These are phyloP conservation scores for Rambutsinella grinnellia DNA, from an alignment of 2,888 invertebrate species.

Conservation along the genomic window DNA sequence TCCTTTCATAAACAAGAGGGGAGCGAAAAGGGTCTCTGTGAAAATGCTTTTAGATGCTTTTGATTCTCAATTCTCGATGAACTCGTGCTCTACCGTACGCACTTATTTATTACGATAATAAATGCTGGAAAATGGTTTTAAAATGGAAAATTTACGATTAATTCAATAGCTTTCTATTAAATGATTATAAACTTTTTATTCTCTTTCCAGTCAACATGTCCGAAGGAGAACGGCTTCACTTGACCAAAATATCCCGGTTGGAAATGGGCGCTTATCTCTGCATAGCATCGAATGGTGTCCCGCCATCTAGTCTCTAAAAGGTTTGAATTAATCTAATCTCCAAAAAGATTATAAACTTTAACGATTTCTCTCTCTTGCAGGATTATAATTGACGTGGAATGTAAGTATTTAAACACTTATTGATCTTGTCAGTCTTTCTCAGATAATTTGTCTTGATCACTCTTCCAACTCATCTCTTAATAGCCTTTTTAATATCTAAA, in stretches of 20 bases:
- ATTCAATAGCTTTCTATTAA: slow-evolving; percentile 49
- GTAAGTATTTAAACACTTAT: slow-evolving; percentile 76
- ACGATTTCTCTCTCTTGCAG: slow-evolving; percentile 69
- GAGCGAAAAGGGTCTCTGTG: too few relatives aligned
- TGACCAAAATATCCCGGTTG: slow-evolving; percentile 88
- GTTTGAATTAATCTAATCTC: slow-evolving; percentile 57
- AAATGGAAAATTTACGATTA: too few relatives aligned
- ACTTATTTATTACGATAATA: too few relatives aligned
- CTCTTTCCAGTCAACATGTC: slow-evolving; percentile 83
- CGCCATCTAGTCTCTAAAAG: slow-evolving; percentile 89
- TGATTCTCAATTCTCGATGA: too few relatives aligned
- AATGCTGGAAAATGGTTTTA: too few relatives aligned
- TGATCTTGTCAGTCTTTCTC: not conserved
- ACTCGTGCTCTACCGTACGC: too few relatives aligned
- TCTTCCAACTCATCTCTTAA: too few relatives aligned
- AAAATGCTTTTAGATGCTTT: too few relatives aligned
- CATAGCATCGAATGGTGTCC: slow-evolving; percentile 89
- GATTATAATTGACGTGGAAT: slow-evolving; percentile 91
- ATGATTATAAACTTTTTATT: too few relatives aligned
- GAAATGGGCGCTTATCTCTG: slow-evolving; percentile 88
- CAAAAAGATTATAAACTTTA: not conserved
- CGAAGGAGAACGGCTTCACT: slow-evolving; percentile 86
- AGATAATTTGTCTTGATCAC: slow-evolving; percentile 67
- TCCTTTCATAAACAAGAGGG: too few relatives aligned
- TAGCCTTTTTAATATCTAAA: too few relatives aligned